A percentile compares a stretch with the other conserved stretches of the same genome.
phyloP scores from a whole-genome alignment of 2,113 vertebrate genomes.

The Apistogramma diplotaenia region DNA sequence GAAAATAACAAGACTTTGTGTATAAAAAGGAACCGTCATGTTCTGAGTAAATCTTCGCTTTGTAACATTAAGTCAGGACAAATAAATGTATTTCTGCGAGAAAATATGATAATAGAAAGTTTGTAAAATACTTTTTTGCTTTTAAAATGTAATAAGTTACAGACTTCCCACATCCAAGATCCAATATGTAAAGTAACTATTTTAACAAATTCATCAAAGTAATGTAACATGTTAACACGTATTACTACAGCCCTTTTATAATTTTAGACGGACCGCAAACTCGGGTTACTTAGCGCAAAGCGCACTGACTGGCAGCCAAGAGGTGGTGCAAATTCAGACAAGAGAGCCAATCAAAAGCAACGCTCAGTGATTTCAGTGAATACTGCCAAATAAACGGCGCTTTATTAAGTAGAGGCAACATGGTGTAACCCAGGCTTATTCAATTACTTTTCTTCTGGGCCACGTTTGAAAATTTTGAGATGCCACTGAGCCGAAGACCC shows the following conservation, averaged over 20 bases:
- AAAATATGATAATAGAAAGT: background rate
- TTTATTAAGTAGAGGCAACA: background rate
- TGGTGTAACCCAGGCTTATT: background rate
- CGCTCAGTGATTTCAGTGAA: background rate
- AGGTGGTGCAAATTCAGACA: background rate
- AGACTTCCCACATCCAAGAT: background rate
- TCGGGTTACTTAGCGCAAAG: background rate
- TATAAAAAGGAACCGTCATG: background rate
- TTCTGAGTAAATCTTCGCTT: background rate
- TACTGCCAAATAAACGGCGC: too few relatives aligned
- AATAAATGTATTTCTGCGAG: background rate
- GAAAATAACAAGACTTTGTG: background rate
- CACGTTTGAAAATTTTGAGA: too few relatives aligned
- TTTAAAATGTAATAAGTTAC: background rate
- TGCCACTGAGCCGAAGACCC: too few relatives aligned
- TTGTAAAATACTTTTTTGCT: background rate
- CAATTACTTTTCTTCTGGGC: too few relatives aligned
- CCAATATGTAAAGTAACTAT: background rate
- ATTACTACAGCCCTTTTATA: background rate
- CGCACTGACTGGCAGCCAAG: background rate
- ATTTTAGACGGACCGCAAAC: background rate
- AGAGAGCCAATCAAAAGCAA: background rate
- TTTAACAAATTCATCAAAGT: background rate
- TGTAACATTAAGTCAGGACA: background rate
- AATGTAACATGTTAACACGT: background rate